A percentile compares a stretch with the other conserved stretches of the same genome.
phyloP scores from a whole-genome alignment of 2,113 vertebrate genomes.

The Eclectus roratus region DNA sequence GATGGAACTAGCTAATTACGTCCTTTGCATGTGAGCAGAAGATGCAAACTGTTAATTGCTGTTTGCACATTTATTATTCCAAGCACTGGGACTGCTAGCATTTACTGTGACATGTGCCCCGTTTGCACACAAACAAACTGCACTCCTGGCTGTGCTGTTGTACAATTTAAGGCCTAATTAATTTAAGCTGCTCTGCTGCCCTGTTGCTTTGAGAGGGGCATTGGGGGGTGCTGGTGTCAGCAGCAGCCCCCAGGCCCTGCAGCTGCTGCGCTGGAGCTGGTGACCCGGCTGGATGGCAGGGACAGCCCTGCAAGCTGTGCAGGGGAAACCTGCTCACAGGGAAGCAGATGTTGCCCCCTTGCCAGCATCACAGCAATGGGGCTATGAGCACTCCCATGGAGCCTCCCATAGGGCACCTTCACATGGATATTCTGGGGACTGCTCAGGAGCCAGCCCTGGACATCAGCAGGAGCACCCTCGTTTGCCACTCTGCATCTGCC shows the following conservation, averaged over 20 bases:
- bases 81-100: constrained; percentile 35
- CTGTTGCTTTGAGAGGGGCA: neutral
- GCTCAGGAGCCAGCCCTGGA: neutral
- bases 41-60: constrained; percentile 70
- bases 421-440: neutral
- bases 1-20: constrained; percentile 73
- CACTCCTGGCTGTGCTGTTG: neutral
- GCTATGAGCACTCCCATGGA: accelerated
- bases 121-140: constrained; percentile 50
- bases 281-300: accelerated
- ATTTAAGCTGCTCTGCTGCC: neutral
- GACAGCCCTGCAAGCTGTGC: accelerated
- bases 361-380: neutral
- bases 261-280: accelerated
- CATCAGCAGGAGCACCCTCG: neutral
- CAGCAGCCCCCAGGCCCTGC: neutral
- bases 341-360: neutral
- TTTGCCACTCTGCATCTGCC: neutral
- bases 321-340: accelerated
- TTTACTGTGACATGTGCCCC: constrained; percentile 44
- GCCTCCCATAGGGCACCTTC: neutral
- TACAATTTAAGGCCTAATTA: neutral
- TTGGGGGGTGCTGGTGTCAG: neutral
- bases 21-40: constrained; percentile 52
- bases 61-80: constrained; percentile 62